Evolutionary conservation across 2,113 vertebrate species (phyloP).

Genomic region (Xiphophorus couchianus): DNA sequence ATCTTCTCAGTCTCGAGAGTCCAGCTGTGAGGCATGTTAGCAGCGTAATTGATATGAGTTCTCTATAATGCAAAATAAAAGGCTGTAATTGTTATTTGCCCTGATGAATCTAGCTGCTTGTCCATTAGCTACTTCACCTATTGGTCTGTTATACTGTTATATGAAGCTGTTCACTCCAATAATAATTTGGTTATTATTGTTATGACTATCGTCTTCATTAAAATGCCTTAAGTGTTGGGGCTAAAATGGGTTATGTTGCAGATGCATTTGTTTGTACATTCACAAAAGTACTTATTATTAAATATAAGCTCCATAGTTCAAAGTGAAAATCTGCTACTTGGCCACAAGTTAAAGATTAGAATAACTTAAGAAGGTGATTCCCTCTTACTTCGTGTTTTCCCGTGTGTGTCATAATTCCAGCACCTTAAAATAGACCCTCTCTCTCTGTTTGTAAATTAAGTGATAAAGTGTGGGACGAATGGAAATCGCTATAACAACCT

Average conservation of each 20-base stretch:
- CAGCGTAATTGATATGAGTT: too few species aligned
- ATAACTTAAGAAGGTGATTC: conserved; percentile 7
- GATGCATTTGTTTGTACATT: background rate
- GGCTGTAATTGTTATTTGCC: background rate
- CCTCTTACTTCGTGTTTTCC: conserved; percentile 25
- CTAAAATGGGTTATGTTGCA: background rate
- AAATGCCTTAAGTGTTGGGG: background rate
- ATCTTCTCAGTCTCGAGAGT: background rate
- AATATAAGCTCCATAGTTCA: background rate
- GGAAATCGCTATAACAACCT: conserved; percentile 79
- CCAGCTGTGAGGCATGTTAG: background rate
- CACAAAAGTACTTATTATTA: background rate
- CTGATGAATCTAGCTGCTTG: background rate
- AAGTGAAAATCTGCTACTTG: background rate
- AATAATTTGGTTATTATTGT: background rate
- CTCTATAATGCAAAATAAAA: background rate
- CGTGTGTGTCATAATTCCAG: conserved; percentile 56
- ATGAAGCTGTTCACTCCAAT: background rate
- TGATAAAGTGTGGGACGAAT: conserved; percentile 65
- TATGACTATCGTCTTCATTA: background rate
- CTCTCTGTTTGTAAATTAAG: conserved; percentile 64
- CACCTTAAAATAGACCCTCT: conserved; percentile 69
- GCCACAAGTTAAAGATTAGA: conserved; percentile 10
- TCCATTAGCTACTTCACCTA: background rate
- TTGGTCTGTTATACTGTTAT: background rate